phyloP scores from a whole-genome alignment of 1,140 invertebrate genomes.

The Bombus haemorrhoidalis region DNA sequence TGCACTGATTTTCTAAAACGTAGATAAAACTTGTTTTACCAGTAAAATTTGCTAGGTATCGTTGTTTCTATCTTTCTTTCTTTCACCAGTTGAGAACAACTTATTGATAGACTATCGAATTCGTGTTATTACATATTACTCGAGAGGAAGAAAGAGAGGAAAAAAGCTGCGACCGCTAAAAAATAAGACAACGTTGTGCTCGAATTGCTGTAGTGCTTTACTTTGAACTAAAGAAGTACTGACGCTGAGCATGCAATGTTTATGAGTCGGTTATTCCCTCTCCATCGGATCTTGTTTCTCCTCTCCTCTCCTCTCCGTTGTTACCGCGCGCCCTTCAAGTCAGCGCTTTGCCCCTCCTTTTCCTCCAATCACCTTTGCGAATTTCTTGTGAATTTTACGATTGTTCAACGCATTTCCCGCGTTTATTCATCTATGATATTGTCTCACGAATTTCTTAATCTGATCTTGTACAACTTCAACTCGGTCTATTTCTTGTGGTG shows the following conservation, averaged over 20 bases:
- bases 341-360: constrained; percentile 17
- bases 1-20: not conserved
- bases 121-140: not conserved
- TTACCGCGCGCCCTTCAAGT: not conserved
- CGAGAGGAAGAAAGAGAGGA: not conserved
- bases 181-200: not conserved
- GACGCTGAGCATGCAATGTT: constrained; percentile 64
- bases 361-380: constrained; percentile 54
- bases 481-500: not conserved
- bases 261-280: constrained; percentile 59
- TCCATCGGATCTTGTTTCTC: constrained; percentile 30
- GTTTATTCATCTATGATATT: not conserved
- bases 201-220: constrained; percentile 49
- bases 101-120: not conserved
- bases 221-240: constrained; percentile 64
- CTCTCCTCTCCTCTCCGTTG: constrained; percentile 7
- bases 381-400: constrained; percentile 30
- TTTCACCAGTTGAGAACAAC: not conserved
- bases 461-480: not conserved
- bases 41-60: no score
- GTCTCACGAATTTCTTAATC: not conserved
- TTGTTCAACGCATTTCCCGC: constrained; percentile 18
- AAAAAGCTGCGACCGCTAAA: not conserved
- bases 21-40: not conserved
- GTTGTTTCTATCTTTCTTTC: not conserved